Percentiles rank a stretch among this genome's conserved stretches.
Conservation (phyloP, 2,113 vertebrate species). For the Apus apus region DNA sequence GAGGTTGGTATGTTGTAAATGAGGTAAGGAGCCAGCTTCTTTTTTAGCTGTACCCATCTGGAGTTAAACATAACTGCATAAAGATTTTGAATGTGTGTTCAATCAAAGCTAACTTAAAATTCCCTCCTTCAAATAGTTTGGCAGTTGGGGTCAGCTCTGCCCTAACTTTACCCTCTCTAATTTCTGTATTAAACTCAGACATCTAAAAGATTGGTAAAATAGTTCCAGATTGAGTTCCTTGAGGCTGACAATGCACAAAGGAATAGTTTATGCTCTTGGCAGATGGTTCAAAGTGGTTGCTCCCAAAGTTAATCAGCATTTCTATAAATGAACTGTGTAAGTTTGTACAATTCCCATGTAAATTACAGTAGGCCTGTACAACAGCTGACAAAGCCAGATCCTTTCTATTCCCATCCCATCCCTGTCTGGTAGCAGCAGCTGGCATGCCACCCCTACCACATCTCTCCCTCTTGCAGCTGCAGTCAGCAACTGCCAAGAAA, state of each 20-base stretch:
- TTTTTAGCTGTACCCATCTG: not conserved
- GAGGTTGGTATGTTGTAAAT: not conserved
- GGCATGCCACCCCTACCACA: not conserved
- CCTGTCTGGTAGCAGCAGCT: not conserved
- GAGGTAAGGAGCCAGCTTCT: not conserved
- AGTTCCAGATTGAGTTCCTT: slow-evolving; percentile 43
- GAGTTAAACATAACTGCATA: not conserved
- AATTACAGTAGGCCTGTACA: not conserved
- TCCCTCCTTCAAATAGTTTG: slow-evolving; percentile 24
- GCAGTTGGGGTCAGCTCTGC: not conserved
- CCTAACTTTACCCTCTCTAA: not conserved
- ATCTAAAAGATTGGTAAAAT: not conserved
- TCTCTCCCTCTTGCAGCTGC: not conserved
- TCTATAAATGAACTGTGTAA: not conserved
- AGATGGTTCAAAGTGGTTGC: not conserved
- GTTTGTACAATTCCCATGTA: not conserved
- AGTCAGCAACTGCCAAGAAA: not conserved
- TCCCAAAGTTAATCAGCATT: not conserved
- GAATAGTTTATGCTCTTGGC: not conserved
- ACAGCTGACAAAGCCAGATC: not conserved
- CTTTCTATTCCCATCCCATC: not conserved
- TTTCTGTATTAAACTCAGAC: not conserved
- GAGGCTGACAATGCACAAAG: not conserved
- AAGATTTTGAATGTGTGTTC: not conserved
- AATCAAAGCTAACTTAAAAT: slow-evolving; percentile 25